Evolutionary conservation across 2,888 invertebrate species (phyloP).

Genomic region (Parnassius smintheus): DNA sequence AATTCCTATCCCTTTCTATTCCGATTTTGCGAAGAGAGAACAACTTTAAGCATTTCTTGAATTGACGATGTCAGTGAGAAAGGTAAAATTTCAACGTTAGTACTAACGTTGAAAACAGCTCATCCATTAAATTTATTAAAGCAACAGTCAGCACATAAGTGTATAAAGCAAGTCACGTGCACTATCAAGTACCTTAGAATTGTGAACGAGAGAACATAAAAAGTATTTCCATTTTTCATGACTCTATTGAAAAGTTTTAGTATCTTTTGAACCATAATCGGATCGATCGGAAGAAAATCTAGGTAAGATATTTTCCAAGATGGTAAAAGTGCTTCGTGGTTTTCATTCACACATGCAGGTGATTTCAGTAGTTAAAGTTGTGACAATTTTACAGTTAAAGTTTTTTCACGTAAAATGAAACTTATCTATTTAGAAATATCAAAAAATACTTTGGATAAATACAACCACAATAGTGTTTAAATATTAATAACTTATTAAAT

Average conservation of each 20-base stretch:
- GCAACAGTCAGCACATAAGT: constrained; percentile 13
- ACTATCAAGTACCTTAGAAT: constrained; percentile 45
- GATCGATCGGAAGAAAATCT: constrained; percentile 37
- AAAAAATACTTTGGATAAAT: too few relatives aligned
- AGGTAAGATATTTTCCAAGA: constrained; percentile 35
- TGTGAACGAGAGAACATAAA: constrained; percentile 39
- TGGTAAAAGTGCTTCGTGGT: constrained; percentile 17
- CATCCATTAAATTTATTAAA: constrained; percentile 10
- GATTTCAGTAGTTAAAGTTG: constrained; percentile 20
- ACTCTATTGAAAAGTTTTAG: constrained; percentile 60
- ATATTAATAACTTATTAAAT: too few relatives aligned
- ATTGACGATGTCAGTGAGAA: too few relatives aligned
- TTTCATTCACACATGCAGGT: constrained; percentile 11
- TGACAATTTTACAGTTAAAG: constrained; percentile 13
- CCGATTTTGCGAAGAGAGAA: too few relatives aligned
- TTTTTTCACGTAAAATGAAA: constrained; percentile 9
- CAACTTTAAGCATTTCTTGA: too few relatives aligned
- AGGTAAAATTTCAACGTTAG: not conserved
- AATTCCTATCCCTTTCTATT: too few relatives aligned
- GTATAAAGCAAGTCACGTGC: constrained; percentile 47
- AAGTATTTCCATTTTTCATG: constrained; percentile 62
- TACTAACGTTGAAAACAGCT: not conserved
- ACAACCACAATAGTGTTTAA: too few relatives aligned
- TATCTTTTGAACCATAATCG: constrained; percentile 47
- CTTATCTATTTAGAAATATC: too few relatives aligned